Evolutionary conservation across 2,888 invertebrate species (phyloP).

Genomic region (Limnephilus marmoratus): DNA sequence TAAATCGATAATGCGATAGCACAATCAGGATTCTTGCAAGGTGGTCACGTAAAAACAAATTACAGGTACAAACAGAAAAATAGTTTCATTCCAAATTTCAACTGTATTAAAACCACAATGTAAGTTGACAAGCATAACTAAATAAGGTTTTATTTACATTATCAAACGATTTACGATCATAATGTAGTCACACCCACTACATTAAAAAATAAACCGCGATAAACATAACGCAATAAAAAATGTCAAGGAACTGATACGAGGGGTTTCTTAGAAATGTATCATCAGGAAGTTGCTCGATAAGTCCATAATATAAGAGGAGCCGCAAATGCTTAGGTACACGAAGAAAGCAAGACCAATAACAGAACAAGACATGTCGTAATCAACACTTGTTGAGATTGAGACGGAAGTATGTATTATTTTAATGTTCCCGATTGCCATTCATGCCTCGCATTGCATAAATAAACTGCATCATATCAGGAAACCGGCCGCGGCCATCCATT

Average conservation of each 20-base stretch:
- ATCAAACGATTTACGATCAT: neutral
- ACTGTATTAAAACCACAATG: too few species aligned
- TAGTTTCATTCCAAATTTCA: neutral
- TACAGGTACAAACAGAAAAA: too few species aligned
- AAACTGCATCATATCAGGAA: neutral
- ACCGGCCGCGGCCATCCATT: neutral
- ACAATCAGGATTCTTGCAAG: too few species aligned
- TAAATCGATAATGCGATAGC: too few species aligned
- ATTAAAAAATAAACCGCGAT: neutral
- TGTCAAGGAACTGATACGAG: neutral
- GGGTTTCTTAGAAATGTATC: neutral
- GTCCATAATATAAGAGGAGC: neutral
- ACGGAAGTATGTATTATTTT: slow-evolving; percentile 9
- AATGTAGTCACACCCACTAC: neutral
- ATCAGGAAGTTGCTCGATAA: neutral
- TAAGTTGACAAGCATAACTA: neutral
- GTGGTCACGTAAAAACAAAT: too few species aligned
- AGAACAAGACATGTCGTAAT: neutral
- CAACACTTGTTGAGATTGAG: slow-evolving; percentile 6
- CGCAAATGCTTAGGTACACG: neutral
- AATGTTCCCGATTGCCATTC: neutral
- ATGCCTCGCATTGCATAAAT: neutral
- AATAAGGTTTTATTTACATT: neutral
- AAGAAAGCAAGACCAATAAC: neutral
- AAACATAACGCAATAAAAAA: neutral